Evolutionary conservation across 2,888 invertebrate genomes (phyloP).

Genomic region (Acrocera orbiculus): DNA sequence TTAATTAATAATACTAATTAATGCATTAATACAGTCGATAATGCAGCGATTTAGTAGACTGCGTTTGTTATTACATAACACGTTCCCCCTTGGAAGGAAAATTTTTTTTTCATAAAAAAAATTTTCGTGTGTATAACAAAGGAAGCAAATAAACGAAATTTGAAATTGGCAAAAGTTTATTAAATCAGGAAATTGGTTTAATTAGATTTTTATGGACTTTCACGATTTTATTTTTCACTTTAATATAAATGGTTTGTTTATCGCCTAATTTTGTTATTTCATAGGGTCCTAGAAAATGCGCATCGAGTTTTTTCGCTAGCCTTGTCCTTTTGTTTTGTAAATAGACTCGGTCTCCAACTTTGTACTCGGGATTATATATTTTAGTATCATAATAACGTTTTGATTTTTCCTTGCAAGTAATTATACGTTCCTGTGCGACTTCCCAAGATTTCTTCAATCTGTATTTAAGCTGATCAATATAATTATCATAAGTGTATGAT

Average conservation of each 20-base stretch:
- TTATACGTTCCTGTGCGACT: constrained; percentile 7
- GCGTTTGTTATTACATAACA: too few relatives aligned
- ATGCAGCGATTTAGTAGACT: too few relatives aligned
- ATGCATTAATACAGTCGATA: too few relatives aligned
- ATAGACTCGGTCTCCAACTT: constrained; percentile 5
- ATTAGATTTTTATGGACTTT: not conserved
- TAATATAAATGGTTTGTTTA: constrained; percentile 4
- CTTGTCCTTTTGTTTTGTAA: constrained; percentile 6
- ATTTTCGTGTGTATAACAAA: too few relatives aligned
- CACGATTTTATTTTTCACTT: constrained; percentile 3
- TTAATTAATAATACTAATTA: too few relatives aligned
- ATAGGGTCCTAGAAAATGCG: constrained; percentile 7
- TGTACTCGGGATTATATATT: constrained; percentile 2
- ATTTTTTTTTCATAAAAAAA: too few relatives aligned
- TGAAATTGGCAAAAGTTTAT: too few relatives aligned
- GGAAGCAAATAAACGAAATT: too few relatives aligned
- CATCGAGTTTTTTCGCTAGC: constrained; percentile 4
- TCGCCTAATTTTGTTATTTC: constrained; percentile 3
- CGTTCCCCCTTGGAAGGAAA: too few relatives aligned
- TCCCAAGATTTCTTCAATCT: constrained; percentile 6
- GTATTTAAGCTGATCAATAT: constrained; percentile 7
- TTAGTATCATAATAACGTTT: constrained; percentile 5
- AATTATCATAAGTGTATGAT: constrained; percentile 7
- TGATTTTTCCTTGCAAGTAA: constrained; percentile 5
- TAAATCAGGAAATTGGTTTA: too few relatives aligned